Evolutionary conservation across 2,888 invertebrate genomes (phyloP).

Genomic region (Cantharis rufa): DNA sequence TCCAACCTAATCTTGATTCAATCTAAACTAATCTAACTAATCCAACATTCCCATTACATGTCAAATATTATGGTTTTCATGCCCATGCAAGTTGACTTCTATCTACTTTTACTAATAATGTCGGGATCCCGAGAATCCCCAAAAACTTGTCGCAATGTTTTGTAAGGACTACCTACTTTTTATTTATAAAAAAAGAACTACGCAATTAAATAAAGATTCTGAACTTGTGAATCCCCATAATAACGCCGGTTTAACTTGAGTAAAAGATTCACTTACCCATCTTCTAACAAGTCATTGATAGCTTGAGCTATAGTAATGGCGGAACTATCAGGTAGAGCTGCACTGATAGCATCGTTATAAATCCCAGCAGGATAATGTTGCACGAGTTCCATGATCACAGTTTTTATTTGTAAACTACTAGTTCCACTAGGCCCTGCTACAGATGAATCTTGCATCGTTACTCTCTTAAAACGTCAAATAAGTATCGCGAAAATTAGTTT

Average conservation of each 20-base stretch:
- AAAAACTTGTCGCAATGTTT: too few relatives aligned
- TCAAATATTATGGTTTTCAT: too few relatives aligned
- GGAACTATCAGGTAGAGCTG: slow-evolving; percentile 69
- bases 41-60: too few relatives aligned
- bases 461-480: not conserved
- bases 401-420: slow-evolving; percentile 36
- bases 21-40: too few relatives aligned
- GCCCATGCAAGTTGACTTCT: too few relatives aligned
- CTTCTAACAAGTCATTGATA: slow-evolving; percentile 82
- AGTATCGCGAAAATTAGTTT: too few relatives aligned
- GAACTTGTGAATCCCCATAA: not conserved
- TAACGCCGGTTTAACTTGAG: too few relatives aligned
- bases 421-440: not conserved
- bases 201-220: not conserved
- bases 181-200: too few relatives aligned
- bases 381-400: slow-evolving; percentile 67
- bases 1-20: too few relatives aligned
- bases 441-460: not conserved
- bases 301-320: slow-evolving; percentile 69
- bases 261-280: slow-evolving; percentile 59
- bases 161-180: too few relatives aligned
- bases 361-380: slow-evolving; percentile 78
- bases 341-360: slow-evolving; percentile 77
- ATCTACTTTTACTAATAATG: too few relatives aligned
- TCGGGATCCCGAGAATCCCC: too few relatives aligned